Evolutionary conservation across 2,113 vertebrate genomes (phyloP), one percentile per base, ranked within the genome.

Genomic region (Gymnarchus niloticus): DNA sequence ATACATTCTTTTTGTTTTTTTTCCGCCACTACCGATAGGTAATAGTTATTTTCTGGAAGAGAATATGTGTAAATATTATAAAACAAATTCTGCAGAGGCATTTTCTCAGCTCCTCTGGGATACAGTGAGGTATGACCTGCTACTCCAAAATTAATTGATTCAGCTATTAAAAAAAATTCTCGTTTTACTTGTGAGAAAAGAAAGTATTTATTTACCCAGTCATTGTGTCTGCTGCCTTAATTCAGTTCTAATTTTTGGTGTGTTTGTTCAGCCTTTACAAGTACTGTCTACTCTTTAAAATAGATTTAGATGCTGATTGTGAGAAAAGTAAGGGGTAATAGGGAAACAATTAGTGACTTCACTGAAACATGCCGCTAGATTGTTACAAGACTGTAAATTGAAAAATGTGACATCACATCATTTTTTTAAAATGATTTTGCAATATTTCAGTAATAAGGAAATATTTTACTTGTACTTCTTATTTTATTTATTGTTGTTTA

Each of bases 41-140:
- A 87, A 90, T 86, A 87, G 85, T 88, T 86, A 90, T 87, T 89
- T 88, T 89, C 86, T 87, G 78, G 84, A 81, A 84, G 77, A 85
- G 93, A 93, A 93, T 93, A 84, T 92, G 87, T 92, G 94, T 92
- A 92, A 90, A 90, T 89, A 91, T 91, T 88, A 89, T 87, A 90
- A 88, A 89, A 89, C 88, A 88, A 94, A 89, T 28, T 87, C 90
- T 91, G 94, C 93, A 95, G 94, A 94, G 89, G 93, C 94, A 93
- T 94, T 94, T 80, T 93, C 92, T 90, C 86, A 92, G 90, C 90
- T 93, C 93, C 93, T 90, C 87, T 92, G 90, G 92, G 92, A 92
- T 84, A 87, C 90, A 92, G 93, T 94, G 95, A 94, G 93, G 95
- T 94, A 91, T 94, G 90, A 93, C 92, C 90, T 92, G 92, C 92